phyloP scores from a whole-genome alignment of 92 coral and sea anemone genomes.

The Phenganax marumi region DNA sequence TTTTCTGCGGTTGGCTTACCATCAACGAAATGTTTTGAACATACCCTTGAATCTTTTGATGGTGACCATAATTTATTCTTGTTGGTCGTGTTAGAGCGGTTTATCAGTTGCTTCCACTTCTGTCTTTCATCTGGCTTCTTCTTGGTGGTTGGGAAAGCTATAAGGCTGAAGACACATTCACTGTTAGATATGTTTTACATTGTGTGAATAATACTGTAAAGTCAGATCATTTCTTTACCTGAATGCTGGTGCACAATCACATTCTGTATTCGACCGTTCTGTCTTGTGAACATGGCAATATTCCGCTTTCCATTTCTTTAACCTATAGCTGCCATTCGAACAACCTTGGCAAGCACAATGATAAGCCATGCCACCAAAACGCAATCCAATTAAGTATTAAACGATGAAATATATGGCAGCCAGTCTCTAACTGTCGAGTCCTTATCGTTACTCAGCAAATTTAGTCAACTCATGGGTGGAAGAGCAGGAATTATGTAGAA shows the following conservation, averaged over 20 bases:
- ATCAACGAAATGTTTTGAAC: too few species aligned
- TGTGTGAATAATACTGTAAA: background rate
- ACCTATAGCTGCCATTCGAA: too few species aligned
- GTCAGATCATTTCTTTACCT: slow-evolving; percentile 1
- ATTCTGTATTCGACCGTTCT: slow-evolving; percentile 7
- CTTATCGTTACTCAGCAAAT: slow-evolving; percentile 1
- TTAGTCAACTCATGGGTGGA: background rate
- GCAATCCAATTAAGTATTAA: slow-evolving; percentile 6
- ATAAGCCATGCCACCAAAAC: slow-evolving; percentile 8
- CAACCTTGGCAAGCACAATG: slow-evolving; percentile 2
- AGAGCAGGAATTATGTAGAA: slow-evolving; percentile 2
- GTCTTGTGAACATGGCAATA: slow-evolving; percentile 7
- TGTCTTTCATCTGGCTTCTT: slow-evolving; percentile 7
- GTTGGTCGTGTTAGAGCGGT: slow-evolving; percentile 5
- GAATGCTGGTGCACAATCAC: background rate
- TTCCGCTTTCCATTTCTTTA: too few species aligned
- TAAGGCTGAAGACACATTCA: too few species aligned
- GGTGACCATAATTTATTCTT: slow-evolving; percentile 6
- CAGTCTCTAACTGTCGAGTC: slow-evolving; percentile 8
- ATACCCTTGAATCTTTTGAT: slow-evolving; percentile 6
- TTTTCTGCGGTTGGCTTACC: slow-evolving; percentile 5
- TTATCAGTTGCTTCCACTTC: slow-evolving; percentile 7
- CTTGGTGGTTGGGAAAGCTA: slow-evolving; percentile 9
- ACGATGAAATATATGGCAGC: slow-evolving; percentile 3
- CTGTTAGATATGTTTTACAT: slow-evolving; percentile 1